Conservation (phyloP, 2,888 invertebrate species). For the Meiosimyza platycephala region DNA sequence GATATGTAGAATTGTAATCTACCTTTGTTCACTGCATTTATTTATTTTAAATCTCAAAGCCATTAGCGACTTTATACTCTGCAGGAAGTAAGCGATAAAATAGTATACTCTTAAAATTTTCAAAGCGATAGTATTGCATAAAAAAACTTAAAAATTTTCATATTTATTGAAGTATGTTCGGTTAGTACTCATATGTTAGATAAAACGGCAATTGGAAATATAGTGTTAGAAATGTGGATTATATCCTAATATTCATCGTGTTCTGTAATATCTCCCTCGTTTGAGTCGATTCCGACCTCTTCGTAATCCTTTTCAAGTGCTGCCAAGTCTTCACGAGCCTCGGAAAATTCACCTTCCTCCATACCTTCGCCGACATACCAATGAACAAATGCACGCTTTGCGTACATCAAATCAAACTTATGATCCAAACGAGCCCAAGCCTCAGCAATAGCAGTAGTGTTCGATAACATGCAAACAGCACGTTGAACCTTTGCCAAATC, state of each 20-base stretch:
- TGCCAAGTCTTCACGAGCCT: slow-evolving; percentile 87
- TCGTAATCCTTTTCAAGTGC: slow-evolving; percentile 85
- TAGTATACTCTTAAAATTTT: too few species aligned
- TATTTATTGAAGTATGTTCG: slow-evolving; percentile 15
- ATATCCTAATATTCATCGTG: slow-evolving; percentile 75
- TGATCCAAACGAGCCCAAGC: slow-evolving; percentile 95
- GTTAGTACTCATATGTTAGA: slow-evolving; percentile 23
- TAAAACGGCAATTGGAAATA: slow-evolving; percentile 25
- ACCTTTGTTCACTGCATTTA: too few species aligned
- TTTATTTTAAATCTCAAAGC: too few species aligned
- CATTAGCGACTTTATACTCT: too few species aligned
- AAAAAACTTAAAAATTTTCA: neutral
- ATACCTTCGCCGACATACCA: slow-evolving; percentile 93
- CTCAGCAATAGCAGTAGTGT: slow-evolving; percentile 96
- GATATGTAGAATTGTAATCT: too few species aligned
- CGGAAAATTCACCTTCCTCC: slow-evolving; percentile 88
- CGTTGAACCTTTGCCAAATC: slow-evolving; percentile 93
- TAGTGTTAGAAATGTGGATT: slow-evolving; percentile 4
- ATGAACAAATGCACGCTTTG: slow-evolving; percentile 95
- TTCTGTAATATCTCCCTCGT: slow-evolving; percentile 76
- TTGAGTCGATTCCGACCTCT: slow-evolving; percentile 82
- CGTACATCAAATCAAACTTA: slow-evolving; percentile 97
- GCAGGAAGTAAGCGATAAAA: too few species aligned
- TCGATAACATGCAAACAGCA: slow-evolving; percentile 96
- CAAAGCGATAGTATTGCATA: too few species aligned